Evolutionary conservation across 2,888 invertebrate species (phyloP).

Genomic region (Steromphala cineraria): DNA sequence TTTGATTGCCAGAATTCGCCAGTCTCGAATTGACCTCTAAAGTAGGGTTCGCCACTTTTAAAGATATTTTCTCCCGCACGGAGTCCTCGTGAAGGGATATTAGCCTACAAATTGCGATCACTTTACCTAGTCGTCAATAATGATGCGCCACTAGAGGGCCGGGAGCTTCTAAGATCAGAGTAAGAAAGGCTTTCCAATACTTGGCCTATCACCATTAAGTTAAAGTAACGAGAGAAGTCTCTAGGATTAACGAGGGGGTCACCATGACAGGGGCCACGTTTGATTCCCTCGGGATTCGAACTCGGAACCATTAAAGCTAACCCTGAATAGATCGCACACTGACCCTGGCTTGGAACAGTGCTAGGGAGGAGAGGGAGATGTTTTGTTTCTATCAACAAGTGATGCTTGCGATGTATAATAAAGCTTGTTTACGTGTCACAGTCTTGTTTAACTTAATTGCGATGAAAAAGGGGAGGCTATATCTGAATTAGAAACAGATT

Average conservation of each 20-base stretch:
- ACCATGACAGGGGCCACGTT: background rate
- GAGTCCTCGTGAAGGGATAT: background rate
- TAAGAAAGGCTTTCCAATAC: background rate
- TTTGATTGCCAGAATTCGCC: background rate
- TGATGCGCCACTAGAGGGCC: background rate
- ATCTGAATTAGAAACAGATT: background rate
- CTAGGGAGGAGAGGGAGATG: background rate
- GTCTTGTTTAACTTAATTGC: too few relatives aligned
- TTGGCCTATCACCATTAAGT: slow-evolving; percentile 16
- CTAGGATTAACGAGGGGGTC: slow-evolving; percentile 6
- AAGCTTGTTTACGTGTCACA: too few relatives aligned
- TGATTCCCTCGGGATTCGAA: background rate
- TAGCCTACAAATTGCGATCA: slow-evolving; percentile 21
- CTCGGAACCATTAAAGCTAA: background rate
- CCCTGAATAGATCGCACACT: background rate
- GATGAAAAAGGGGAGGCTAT: background rate
- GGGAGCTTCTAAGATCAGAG: background rate
- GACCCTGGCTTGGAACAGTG: background rate
- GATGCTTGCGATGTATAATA: too few relatives aligned
- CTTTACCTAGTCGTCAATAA: slow-evolving; percentile 15
- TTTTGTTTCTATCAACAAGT: background rate
- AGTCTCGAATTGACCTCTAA: background rate
- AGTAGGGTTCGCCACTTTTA: slow-evolving; percentile 9
- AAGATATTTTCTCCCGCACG: slow-evolving; percentile 5
- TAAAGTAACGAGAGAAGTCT: slow-evolving; percentile 19